Evolutionary conservation across 2,888 invertebrate species (phyloP), one percentile per base, ranked within the genome.

Genomic region (Pachliopta kotzebuea): DNA sequence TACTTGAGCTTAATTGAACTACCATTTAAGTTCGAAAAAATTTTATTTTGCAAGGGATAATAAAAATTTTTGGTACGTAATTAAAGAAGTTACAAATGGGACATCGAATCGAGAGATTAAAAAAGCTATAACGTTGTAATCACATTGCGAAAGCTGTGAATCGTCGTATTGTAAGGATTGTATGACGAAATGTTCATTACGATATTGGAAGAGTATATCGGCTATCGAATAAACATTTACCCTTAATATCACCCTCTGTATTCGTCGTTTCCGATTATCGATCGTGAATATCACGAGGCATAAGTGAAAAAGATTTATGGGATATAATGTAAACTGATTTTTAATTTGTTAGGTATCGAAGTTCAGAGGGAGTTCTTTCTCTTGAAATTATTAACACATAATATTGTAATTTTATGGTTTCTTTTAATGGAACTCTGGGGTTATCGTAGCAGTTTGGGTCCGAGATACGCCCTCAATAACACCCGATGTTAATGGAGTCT

Each of bases 321-420:
- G 67, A 67, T 67, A 64, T 65, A 77, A 81, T 76, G 75, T 73
- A 79, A 76, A 80, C 76, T 74, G 78, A 78, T 81, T 83, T 81
- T 85, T 82, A 85, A 86, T 88, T 83, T 83, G 80, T 84, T 79
- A 78, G 71, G 67, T 75, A 68, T 72, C 72, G 72, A 76, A 76
- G 73, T 72, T 68, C 69, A 76, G 76, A 77, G 78, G 76, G 74
- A 76, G 72, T 83, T 85, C 79, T 84, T 86, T 85, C 83, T 78
- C 80, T 86, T 81, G 80, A 86, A 90, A 88, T 88, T 90, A 90
- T 90, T 90, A 89, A 90, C 90, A 91, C 90, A 89, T 91, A 90
- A 90, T 91, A 89, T 89, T 87, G 87, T 85, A 83, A 87, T 86
- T 91, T 90, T 90, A 91, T 88, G 84, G 81, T 81, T 86, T 83